Conservation (phyloP, 2,888 invertebrate species). For the Cantharis nigra region DNA sequence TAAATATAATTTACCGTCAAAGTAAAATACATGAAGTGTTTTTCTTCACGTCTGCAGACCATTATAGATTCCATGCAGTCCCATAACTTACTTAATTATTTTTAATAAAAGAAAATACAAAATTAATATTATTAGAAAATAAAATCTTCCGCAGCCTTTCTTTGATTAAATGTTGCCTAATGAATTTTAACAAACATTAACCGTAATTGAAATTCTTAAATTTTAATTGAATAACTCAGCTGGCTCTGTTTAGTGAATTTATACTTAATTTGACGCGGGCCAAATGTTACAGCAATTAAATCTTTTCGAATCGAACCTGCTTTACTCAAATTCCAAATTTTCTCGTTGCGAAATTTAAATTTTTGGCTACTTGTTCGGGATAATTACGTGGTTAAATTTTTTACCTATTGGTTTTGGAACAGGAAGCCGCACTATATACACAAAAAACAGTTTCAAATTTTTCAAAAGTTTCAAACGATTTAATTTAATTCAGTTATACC, state of each 20-base stretch:
- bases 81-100: background rate
- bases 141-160: background rate
- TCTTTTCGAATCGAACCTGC: background rate
- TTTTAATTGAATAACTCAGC: background rate
- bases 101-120: background rate
- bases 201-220: background rate
- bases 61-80: background rate
- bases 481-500: too few species aligned
- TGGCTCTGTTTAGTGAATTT: background rate
- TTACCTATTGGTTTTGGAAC: too few species aligned
- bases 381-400: too few species aligned
- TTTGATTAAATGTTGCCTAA: background rate
- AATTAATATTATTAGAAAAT: background rate
- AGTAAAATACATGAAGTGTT: background rate
- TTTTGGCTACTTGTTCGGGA: too few species aligned
- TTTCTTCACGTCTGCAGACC: background rate
- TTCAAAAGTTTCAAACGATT: too few species aligned
- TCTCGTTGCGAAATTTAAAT: too few species aligned
- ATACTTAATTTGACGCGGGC: background rate
- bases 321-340: too few species aligned
- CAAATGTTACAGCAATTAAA: background rate
- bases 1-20: background rate
- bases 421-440: too few species aligned
- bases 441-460: too few species aligned
- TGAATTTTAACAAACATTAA: background rate